These are phyloP conservation scores for Pseudachorutes palmiensis DNA, from an alignment of 1,140 invertebrate species.

Conservation along the genomic window DNA sequence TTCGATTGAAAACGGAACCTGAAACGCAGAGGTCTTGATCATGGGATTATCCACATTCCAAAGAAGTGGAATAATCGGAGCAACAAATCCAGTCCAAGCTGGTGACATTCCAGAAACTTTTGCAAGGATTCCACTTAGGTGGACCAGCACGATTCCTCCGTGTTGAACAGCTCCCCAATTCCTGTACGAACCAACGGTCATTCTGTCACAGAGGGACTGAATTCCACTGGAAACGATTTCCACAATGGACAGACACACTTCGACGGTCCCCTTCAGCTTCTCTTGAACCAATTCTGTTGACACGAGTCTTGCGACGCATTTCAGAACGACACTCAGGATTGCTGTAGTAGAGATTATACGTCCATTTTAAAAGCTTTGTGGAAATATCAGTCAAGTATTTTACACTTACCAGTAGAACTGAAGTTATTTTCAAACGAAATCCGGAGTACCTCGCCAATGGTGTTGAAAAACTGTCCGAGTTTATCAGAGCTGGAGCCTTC, in stretches of 20 bases:
- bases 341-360: slow-evolving; percentile 7
- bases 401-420: background rate
- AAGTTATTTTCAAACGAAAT: background rate
- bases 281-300: background rate
- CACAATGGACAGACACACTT: background rate
- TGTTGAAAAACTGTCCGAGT: slow-evolving; percentile 20
- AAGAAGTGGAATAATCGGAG: slow-evolving; percentile 14
- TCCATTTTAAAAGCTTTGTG: no score
- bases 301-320: background rate
- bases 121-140: background rate
- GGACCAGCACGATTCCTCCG: background rate
- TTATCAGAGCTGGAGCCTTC: background rate
- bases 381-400: no score
- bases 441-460: slow-evolving; percentile 15
- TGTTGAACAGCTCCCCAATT: slow-evolving; percentile 3
- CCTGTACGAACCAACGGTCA: background rate
- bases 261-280: slow-evolving; percentile 1
- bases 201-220: background rate
- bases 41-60: slow-evolving; percentile 7
- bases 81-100: background rate
- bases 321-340: slow-evolving; percentile 6
- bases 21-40: slow-evolving; percentile 23
- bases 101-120: background rate
- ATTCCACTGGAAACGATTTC: background rate
- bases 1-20: slow-evolving; percentile 16